Base-by-base conservation (phyloP, 2,888 invertebrate genomes). In the Drosophila atripex region DNA sequence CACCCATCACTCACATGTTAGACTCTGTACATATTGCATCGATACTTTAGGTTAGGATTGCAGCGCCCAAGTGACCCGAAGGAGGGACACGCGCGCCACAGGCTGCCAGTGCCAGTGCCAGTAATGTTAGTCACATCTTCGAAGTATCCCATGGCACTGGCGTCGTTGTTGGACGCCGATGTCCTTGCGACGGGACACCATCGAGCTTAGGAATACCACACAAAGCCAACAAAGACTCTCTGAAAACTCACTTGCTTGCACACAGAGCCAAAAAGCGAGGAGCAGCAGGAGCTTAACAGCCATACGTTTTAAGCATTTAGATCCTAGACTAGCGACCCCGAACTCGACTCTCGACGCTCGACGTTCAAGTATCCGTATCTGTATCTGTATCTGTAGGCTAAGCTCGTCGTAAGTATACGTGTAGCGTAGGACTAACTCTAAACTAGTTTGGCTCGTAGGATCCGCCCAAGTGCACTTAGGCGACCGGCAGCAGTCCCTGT, bases 161-260 rank as follows among this genome's bases (percentile, higher is more conserved):
- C 35, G n/a, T 2, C n/a, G 6, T n/a, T 35, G n/a, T n/a, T 1
- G 5, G 32, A 5, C 5, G 32, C n/a, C 5, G 32, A 6, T 35
- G 35, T 35, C 35, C 35, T 35, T 35, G 6, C 43, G n/a, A 7
- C 18, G 45, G 28, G 46, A 61, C 46, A 39, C 9, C 14, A 21
- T 35, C 35, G n/a, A 35, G 35, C 35, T 35, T 35, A 35, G 7
- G 5, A 35, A 35, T 88, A 87, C n/a, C 90, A 84, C 89, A 90
- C 89, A 88, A 91, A 91, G 90, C 90, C 90, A 91, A 91, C 80
- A 90, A 90, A 90, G 90, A 90, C 90, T 90, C 91, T 90, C 86
- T 78, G 70, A 56, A 50, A 16, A 71, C 71, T 78, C 73, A 73
- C 68, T 71, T 69, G 86, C 84, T 73, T 75, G 75, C 80, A 58